Conservation (phyloP, 2,888 invertebrate species). For the Caenorhabditis becei region DNA sequence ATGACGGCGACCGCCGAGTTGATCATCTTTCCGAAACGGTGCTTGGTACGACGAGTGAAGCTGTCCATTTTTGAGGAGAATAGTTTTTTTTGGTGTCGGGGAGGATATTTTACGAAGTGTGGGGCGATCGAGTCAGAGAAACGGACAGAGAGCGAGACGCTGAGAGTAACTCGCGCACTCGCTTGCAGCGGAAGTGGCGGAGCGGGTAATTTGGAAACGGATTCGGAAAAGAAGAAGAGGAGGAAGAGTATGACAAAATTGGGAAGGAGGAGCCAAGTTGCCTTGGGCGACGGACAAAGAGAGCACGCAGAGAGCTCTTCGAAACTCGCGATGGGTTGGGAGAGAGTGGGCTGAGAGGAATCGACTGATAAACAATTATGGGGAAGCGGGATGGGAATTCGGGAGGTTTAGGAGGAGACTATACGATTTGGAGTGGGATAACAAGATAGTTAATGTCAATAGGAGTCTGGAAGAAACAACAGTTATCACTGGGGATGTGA, state of each 20-base stretch:
- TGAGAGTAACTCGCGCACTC: not conserved
- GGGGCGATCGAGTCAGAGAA: constrained; percentile 10
- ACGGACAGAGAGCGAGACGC: not conserved
- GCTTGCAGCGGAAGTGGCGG: not conserved
- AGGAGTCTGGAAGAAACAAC: too few relatives aligned
- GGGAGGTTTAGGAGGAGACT: not conserved
- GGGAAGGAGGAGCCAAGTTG: constrained; percentile 48
- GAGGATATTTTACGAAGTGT: not conserved
- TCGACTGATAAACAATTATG: too few relatives aligned
- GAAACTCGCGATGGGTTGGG: not conserved
- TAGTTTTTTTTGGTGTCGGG: not conserved
- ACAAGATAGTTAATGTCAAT: too few relatives aligned
- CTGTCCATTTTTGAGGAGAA: too few relatives aligned
- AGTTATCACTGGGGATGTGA: too few relatives aligned
- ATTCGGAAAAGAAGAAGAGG: constrained; percentile 27
- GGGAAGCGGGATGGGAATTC: too few relatives aligned
- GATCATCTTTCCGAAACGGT: constrained; percentile 35
- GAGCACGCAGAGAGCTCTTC: constrained; percentile 2
- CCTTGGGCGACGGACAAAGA: constrained; percentile 14
- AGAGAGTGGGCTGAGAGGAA: not conserved
- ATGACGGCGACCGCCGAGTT: constrained; percentile 44
- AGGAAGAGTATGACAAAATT: constrained; percentile 10
- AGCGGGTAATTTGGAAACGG: constrained; percentile 24
- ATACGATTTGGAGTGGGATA: not conserved
- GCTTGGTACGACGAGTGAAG: constrained; percentile 22